These are phyloP conservation scores for Sterna hirundo DNA, from an alignment of 2,113 vertebrate genomes.

Conservation along the genomic window DNA sequence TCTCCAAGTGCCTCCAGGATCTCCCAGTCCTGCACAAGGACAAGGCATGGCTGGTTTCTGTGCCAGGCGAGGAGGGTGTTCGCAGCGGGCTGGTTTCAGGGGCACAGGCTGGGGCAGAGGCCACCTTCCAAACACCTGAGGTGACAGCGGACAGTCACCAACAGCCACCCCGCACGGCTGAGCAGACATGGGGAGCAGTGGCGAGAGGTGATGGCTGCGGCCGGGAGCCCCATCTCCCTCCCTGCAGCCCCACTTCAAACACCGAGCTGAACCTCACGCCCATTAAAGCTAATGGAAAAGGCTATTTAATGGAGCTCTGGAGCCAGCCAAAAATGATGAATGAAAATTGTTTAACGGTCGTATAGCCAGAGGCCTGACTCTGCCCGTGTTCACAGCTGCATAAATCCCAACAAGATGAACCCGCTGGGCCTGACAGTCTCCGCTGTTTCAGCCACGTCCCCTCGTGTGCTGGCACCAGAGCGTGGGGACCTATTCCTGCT, in stretches of 20 bases:
- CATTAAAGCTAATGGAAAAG: background rate
- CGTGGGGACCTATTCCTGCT: background rate
- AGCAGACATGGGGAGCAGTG: background rate
- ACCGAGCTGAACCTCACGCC: background rate
- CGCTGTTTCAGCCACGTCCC: fast-evolving
- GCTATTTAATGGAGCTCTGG: background rate
- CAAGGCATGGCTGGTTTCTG: background rate
- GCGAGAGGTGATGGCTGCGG: background rate
- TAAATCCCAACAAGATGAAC: background rate
- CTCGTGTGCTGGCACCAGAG: background rate
- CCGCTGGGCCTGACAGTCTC: background rate
- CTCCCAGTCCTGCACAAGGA: background rate
- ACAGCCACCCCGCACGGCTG: fast-evolving
- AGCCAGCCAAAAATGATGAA: background rate
- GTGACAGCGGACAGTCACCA: fast-evolving
- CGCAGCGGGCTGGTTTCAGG: background rate
- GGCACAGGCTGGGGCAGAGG: background rate
- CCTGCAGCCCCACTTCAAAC: background rate
- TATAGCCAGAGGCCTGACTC: background rate
- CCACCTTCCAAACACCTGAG: fast-evolving
- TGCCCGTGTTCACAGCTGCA: background rate
- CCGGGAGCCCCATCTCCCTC: background rate
- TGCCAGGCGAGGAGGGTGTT: background rate
- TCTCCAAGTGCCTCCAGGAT: background rate
- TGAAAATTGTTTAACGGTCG: background rate